phyloP scores from a whole-genome alignment of 1,140 invertebrate species.

The Cotesia glomerata region DNA sequence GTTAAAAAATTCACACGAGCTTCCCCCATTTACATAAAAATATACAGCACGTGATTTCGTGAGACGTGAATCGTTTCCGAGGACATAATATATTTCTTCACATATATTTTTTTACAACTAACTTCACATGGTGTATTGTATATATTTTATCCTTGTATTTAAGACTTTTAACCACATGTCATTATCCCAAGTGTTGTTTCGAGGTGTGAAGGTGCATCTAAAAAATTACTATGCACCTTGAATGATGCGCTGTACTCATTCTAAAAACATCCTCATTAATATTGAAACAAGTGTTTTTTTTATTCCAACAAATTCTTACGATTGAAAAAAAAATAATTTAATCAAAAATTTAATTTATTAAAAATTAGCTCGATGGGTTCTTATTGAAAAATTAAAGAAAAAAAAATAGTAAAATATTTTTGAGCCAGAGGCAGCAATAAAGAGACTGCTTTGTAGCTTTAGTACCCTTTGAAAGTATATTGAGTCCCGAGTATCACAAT shows the following conservation, averaged over 20 bases:
- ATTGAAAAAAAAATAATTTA: too few species aligned
- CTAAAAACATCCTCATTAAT: background rate
- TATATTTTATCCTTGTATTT: too few species aligned
- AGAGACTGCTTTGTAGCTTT: background rate
- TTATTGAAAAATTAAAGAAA: too few species aligned
- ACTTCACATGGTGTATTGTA: too few species aligned
- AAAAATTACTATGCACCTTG: background rate
- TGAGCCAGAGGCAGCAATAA: background rate
- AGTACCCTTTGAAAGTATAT: too few species aligned
- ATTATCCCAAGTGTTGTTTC: background rate
- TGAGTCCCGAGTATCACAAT: background rate
- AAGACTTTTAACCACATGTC: background rate
- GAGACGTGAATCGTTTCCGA: constrained; percentile 9
- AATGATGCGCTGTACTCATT: background rate
- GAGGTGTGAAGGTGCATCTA: background rate
- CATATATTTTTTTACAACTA: background rate
- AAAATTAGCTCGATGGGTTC: too few species aligned
- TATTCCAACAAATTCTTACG: too few species aligned
- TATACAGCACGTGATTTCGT: constrained; percentile 18
- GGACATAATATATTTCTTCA: background rate
- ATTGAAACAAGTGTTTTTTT: background rate
- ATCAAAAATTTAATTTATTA: too few species aligned
- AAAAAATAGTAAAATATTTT: too few species aligned
- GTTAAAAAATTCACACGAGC: constrained; percentile 11
- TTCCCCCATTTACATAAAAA: constrained; percentile 26